Conservation (phyloP, 1,140 invertebrate genomes). For the Rhynchophorus ferrugineus region DNA sequence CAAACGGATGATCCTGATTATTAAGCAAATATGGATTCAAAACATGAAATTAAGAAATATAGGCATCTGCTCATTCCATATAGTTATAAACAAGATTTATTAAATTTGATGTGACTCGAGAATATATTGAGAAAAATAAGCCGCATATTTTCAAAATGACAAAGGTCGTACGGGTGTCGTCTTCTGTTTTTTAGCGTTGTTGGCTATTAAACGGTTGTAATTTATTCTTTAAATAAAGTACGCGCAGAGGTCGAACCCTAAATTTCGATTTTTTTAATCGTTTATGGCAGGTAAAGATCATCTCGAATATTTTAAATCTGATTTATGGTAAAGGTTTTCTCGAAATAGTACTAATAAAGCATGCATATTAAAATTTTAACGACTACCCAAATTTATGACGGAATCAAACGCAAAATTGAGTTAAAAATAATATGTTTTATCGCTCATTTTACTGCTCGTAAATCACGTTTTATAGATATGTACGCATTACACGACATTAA, state of each 20-base stretch:
- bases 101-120: no score
- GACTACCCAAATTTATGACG: conserved; percentile 22
- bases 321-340: conserved; percentile 20
- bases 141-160: background rate
- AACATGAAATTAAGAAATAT: no score
- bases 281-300: conserved; percentile 20
- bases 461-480: conserved; percentile 18
- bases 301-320: conserved; percentile 18
- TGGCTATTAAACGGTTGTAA: conserved; percentile 12
- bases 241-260: conserved; percentile 4
- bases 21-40: no score
- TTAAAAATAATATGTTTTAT: conserved; percentile 22
- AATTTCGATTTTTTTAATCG: conserved; percentile 15
- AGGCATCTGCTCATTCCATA: no score
- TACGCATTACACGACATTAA: conserved; percentile 7
- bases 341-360: conserved; percentile 23
- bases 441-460: conserved; percentile 20
- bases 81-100: no score
- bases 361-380: conserved; percentile 19
- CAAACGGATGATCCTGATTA: no score
- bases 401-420: conserved; percentile 23
- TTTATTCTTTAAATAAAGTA: conserved; percentile 8
- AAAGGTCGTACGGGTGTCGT: background rate
- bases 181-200: conserved; percentile 1
- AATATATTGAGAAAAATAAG: no score